Evolutionary conservation across 2,888 invertebrate genomes (phyloP).

Genomic region (Drosophila trichaetosa): DNA sequence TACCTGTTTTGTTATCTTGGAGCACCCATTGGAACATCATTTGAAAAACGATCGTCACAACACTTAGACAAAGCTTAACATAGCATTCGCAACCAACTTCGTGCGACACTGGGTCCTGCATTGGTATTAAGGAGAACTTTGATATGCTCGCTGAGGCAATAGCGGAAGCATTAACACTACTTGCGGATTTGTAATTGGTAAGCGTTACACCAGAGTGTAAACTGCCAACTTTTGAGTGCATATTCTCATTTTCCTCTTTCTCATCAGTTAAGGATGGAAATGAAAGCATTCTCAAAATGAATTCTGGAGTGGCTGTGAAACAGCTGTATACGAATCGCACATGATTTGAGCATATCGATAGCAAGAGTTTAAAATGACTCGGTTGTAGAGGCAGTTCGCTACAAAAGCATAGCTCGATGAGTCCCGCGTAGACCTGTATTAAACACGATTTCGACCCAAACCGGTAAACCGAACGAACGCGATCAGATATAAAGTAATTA

Average conservation of each 20-base stretch:
- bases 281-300: conserved; percentile 74
- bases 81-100: conserved; percentile 79
- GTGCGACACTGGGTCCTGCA: neutral
- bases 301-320: conserved; percentile 76
- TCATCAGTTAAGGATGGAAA: conserved; percentile 68
- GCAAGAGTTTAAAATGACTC: conserved; percentile 72
- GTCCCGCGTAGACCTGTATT: conserved; percentile 81
- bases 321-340: conserved; percentile 78
- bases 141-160: conserved; percentile 15
- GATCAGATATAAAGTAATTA: conserved; percentile 71
- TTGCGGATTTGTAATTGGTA: conserved; percentile 2
- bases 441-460: conserved; percentile 81
- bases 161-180: neutral
- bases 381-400: conserved; percentile 58
- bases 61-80: conserved; percentile 80
- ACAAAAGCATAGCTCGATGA: conserved; percentile 79
- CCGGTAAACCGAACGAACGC: conserved; percentile 75
- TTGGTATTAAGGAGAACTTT: neutral
- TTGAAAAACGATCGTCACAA: conserved; percentile 81
- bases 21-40: conserved; percentile 80
- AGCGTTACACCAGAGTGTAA: conserved; percentile 4
- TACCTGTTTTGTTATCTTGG: conserved; percentile 56
- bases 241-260: conserved; percentile 44
- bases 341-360: conserved; percentile 77
- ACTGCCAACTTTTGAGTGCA: conserved; percentile 6